Percentiles rank a stretch among this genome's conserved stretches.
Evolutionary conservation across 1,140 invertebrate species (phyloP).

Genomic region (Wasmannia auropunctata): DNA sequence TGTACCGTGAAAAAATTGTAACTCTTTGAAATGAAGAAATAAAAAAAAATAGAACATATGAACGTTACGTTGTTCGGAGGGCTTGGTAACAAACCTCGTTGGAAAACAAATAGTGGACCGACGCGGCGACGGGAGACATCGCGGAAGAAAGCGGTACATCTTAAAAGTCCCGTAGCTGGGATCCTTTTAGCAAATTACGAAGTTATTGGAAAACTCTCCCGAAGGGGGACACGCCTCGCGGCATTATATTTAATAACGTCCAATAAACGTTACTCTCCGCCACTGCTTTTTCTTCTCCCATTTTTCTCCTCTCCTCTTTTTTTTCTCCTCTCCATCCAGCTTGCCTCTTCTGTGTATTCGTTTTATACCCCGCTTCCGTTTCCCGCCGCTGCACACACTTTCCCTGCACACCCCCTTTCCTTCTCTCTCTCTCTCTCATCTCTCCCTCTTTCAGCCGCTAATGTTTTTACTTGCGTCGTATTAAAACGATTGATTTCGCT

Average conservation of each 20-base stretch:
- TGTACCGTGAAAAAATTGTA: not conserved
- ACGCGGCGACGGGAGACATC: constrained; percentile 59
- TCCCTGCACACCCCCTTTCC: not conserved
- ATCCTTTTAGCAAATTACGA: constrained; percentile 77
- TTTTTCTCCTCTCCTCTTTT: not conserved
- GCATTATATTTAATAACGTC: constrained; percentile 80
- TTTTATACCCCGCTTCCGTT: not conserved
- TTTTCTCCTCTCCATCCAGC: not conserved
- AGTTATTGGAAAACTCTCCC: constrained; percentile 74
- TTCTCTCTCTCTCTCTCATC: constrained; percentile 9
- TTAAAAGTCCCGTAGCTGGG: constrained; percentile 69
- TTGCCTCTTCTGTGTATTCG: not conserved
- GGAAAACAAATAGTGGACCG: constrained; percentile 26
- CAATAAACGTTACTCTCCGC: constrained; percentile 75
- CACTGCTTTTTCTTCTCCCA: not conserved
- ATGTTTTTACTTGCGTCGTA: constrained; percentile 68
- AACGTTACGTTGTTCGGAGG: constrained; percentile 39
- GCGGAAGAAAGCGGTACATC: constrained; percentile 40
- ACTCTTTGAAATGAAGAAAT: not conserved
- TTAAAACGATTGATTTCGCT: constrained; percentile 65
- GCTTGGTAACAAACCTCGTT: constrained; percentile 52
- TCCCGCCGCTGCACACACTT: not conserved
- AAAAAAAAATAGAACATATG: not conserved
- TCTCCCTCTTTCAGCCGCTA: constrained; percentile 41
- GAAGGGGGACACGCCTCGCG: constrained; percentile 67